Percentiles rank a stretch among this genome's conserved stretches.
Conservation (phyloP, 2,888 invertebrate genomes). For the Apoderus coryli region DNA sequence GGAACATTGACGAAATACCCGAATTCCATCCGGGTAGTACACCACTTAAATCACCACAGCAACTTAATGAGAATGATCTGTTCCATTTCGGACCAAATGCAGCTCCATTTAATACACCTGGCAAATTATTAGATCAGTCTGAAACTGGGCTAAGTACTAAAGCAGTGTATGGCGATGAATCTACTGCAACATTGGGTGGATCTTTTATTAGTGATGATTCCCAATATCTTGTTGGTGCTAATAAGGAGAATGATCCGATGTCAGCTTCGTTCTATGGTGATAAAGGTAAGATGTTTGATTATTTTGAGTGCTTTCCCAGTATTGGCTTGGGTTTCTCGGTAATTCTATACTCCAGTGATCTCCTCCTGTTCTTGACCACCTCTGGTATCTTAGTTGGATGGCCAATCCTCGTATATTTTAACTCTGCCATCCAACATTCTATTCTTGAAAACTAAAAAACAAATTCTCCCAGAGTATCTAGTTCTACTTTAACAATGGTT, state of each 20-base stretch:
- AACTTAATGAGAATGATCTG: conserved; percentile 30
- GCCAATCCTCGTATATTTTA: too few species aligned
- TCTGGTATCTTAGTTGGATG: too few species aligned
- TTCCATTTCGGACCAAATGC: conserved; percentile 49
- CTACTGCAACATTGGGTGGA: conserved; percentile 24
- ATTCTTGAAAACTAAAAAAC: too few species aligned
- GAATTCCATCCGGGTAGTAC: conserved; percentile 28
- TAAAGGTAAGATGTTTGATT: too few species aligned
- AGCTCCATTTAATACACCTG: conserved; percentile 31
- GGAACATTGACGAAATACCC: conserved; percentile 31
- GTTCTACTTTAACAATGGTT: too few species aligned
- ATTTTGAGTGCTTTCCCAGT: too few species aligned
- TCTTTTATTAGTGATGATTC: conserved; percentile 19
- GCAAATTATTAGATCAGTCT: conserved; percentile 32
- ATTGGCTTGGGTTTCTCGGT: too few species aligned
- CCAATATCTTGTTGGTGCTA: conserved; percentile 18
- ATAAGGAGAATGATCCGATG: conserved; percentile 46
- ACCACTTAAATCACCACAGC: conserved; percentile 18
- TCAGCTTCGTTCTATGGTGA: conserved; percentile 51
- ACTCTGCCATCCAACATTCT: too few species aligned
- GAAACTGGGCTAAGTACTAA: conserved; percentile 33
- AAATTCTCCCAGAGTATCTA: too few species aligned
- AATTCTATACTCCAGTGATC: too few species aligned
- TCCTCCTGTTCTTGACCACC: too few species aligned
- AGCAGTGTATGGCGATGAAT: conserved; percentile 38